A percentile compares a stretch with the other conserved stretches of the same genome.
Evolutionary conservation across 2,113 vertebrate species (phyloP).

Genomic region (Dunckerocampus dactyliophorus): DNA sequence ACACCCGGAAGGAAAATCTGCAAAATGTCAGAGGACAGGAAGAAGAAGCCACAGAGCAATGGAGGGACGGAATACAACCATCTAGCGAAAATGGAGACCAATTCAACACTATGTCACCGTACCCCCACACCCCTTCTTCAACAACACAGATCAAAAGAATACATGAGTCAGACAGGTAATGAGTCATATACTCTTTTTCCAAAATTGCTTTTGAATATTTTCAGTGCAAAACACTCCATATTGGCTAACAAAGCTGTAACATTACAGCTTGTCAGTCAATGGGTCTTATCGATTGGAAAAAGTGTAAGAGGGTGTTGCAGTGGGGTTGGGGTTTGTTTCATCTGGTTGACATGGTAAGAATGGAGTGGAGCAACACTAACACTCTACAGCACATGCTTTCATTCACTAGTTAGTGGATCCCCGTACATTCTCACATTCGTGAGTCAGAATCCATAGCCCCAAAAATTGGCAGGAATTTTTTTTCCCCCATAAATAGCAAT

Average conservation of each 20-base stretch:
- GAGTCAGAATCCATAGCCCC: background rate
- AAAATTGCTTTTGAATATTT: too few species aligned
- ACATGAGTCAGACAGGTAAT: conserved; percentile 53
- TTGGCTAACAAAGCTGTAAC: too few species aligned
- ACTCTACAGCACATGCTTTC: too few species aligned
- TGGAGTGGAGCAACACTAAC: too few species aligned
- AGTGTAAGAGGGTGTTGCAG: too few species aligned
- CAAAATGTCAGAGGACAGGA: conserved; percentile 26
- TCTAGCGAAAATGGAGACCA: conserved; percentile 79
- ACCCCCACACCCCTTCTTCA: background rate
- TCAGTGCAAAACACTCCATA: background rate
- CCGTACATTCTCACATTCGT: too few species aligned
- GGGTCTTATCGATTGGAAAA: too few species aligned
- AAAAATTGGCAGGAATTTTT: background rate
- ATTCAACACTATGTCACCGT: conserved; percentile 50
- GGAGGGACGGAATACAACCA: conserved; percentile 21
- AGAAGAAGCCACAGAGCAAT: conserved; percentile 15
- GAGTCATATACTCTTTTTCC: background rate
- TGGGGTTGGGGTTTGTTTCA: too few species aligned
- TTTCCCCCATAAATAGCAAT: too few species aligned
- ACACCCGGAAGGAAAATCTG: conserved; percentile 33
- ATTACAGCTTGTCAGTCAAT: too few species aligned
- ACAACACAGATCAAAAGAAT: conserved; percentile 12
- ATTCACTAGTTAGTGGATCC: too few species aligned
- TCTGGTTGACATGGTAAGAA: too few species aligned